Conservation (phyloP, 2,113 vertebrate genomes). For the Sturnus vulgaris region DNA sequence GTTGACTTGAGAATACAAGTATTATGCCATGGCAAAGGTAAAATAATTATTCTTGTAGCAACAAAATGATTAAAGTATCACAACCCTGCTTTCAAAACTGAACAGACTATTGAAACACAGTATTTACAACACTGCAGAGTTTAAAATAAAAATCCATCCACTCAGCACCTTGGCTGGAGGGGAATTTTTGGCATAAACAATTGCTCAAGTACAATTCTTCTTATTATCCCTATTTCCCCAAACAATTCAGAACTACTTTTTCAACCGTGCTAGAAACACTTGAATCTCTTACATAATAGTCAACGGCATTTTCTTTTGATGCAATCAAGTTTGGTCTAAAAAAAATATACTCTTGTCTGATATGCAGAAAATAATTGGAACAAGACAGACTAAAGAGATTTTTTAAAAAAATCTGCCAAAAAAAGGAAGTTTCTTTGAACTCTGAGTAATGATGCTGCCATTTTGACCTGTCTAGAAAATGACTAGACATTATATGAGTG, state of each 20-base stretch:
- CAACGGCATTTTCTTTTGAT: neutral
- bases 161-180: neutral
- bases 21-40: neutral
- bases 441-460: neutral
- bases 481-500: neutral
- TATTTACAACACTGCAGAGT: neutral
- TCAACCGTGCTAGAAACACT: neutral
- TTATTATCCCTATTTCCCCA: neutral
- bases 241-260: neutral
- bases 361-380: neutral
- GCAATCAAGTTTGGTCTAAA: neutral
- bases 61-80: neutral
- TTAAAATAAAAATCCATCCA: neutral
- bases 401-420: neutral
- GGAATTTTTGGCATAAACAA: neutral
- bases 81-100: neutral
- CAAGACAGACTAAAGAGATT: neutral
- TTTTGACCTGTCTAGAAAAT: neutral
- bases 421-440: neutral
- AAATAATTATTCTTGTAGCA: neutral
- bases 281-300: neutral
- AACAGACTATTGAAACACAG: neutral
- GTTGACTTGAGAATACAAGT: neutral
- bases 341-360: neutral
- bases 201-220: neutral